Evolutionary conservation across 2,888 invertebrate species (phyloP), one percentile per base, ranked within the genome.

Genomic region (Phalera bucephala): DNA sequence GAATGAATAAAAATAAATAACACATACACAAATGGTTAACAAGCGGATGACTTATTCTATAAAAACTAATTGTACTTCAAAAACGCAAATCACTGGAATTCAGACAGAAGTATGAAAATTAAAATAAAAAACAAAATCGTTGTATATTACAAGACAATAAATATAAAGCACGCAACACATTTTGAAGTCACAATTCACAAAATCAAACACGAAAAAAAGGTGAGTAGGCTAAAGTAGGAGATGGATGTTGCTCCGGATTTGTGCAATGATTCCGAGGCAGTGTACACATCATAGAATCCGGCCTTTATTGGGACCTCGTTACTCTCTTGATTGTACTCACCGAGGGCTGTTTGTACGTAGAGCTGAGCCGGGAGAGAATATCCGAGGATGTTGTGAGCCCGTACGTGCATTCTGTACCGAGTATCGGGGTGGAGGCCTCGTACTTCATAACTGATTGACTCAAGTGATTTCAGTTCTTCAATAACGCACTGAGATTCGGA

Each of bases 381-480:
- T 38, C 97, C 98, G 47, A 97, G 94, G 13, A 92, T 86, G 80
- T 98, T 98, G 77, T 95, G 95, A 27, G 97, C 98, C 54, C 93
- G 91, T 38, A 98, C 90, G 70, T 96, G 95, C 66, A 97, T 93
- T 68, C 93, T 93, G 90, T 98, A 98, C 52, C 93, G 93, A 3
- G 96, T 95, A 72, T 96, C 95, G 0, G 97, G 93, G 34, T 89
- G 88, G 11, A 98, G 91, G 9, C 91, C 84, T 46, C 91, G 91
- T 68, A 97, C 90, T 82, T 94, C 93, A 59, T 92, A 93, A 45
- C 82, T 91, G 36, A 93, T 93, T 39, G 93, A 92, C 55, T 91
- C 90, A 33, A 91, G 91, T 29, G 93, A 92, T 53, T 92, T 92
- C 21, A 93, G 82, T 41, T 93, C 92, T 41, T 91, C 90, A 25